Evolutionary conservation across 2,888 invertebrate species (phyloP).

Genomic region (Dynastes grantii): DNA sequence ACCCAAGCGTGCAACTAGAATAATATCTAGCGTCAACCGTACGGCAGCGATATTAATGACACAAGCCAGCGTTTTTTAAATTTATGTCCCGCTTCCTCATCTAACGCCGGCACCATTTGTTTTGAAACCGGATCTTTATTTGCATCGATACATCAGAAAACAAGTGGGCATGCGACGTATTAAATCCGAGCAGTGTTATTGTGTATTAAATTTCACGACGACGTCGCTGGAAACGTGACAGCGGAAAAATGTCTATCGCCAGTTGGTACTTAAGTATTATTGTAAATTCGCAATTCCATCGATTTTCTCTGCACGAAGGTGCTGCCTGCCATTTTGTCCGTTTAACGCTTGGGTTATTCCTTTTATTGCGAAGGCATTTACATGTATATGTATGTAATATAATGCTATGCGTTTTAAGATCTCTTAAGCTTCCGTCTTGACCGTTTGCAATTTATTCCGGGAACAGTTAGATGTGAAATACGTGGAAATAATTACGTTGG

Average conservation of each 20-base stretch:
- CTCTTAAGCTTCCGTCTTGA: too few relatives aligned
- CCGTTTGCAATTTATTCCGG: too few relatives aligned
- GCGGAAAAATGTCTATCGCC: neutral
- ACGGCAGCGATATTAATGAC: neutral
- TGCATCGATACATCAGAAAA: slow-evolving; percentile 17
- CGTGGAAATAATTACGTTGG: too few relatives aligned
- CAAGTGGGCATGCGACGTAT: slow-evolving; percentile 15
- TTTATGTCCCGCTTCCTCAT: neutral
- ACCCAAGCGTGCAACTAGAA: too few relatives aligned
- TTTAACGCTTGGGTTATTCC: neutral
- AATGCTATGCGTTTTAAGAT: too few relatives aligned
- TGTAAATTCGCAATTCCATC: slow-evolving; percentile 8
- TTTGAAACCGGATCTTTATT: slow-evolving; percentile 28
- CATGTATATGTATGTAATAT: too few relatives aligned
- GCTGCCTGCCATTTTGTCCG: neutral
- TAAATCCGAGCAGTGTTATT: slow-evolving; percentile 5
- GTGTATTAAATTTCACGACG: slow-evolving; percentile 22
- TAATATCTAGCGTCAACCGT: neutral
- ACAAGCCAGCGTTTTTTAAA: neutral
- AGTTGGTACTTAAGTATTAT: neutral
- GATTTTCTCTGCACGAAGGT: neutral
- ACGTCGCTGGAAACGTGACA: slow-evolving; percentile 2
- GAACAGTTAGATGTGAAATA: too few relatives aligned
- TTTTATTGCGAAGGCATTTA: too few relatives aligned
- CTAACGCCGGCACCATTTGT: neutral